These are phyloP conservation scores for Fregata magnificens DNA, from an alignment of 2,113 vertebrate genomes.

Conservation along the genomic window DNA sequence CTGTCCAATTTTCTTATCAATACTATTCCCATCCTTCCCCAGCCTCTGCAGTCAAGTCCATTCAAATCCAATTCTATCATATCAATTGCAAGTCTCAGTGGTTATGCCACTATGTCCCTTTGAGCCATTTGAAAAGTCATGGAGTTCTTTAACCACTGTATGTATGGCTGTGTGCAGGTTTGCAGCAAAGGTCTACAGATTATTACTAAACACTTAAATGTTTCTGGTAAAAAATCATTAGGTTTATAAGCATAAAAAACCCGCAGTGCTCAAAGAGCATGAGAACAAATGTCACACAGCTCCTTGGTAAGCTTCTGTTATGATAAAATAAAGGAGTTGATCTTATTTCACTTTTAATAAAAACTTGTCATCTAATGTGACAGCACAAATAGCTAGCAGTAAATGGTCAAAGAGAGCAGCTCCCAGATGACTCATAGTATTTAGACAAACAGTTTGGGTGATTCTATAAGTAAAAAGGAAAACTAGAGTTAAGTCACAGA, in stretches of 20 bases:
- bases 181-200: neutral
- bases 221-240: neutral
- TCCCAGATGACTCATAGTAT: neutral
- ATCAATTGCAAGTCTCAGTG: neutral
- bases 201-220: neutral
- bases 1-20: neutral
- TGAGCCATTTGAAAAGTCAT: neutral
- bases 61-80: neutral
- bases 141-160: neutral
- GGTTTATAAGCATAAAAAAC: neutral
- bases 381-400: neutral
- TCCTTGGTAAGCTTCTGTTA: neutral
- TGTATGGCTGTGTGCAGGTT: neutral
- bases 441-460: neutral
- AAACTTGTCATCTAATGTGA: neutral
- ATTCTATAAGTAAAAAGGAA: neutral
- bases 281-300: neutral
- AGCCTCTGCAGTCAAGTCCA: neutral
- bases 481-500: neutral
- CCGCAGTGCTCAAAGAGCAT: neutral
- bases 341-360: conserved; percentile 1
- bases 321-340: neutral
- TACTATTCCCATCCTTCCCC: neutral
- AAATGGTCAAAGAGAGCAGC: neutral
- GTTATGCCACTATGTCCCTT: neutral